Evolutionary conservation across 2,113 vertebrate genomes (phyloP), one percentile per base, ranked within the genome.

Genomic region (Mirza zaza): DNA sequence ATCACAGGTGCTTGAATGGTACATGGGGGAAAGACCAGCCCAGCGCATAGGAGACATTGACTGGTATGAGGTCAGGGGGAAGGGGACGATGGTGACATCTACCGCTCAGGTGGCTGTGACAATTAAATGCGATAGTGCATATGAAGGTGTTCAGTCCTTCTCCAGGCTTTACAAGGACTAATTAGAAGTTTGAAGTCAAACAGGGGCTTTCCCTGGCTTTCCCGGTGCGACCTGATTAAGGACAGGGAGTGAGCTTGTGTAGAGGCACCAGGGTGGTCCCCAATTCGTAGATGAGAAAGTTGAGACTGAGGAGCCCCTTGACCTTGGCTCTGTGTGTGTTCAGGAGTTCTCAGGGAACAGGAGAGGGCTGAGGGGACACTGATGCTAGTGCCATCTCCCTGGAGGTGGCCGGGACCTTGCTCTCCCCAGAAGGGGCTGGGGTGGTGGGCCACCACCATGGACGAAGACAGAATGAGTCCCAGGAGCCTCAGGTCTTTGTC

Each of bases 21-120:
- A 12, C 1, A 14, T 18, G 77, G n/a, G 9, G 12, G 27, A 52
- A 59, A 73, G 34, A 45, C 10, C 18, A 32, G 73, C 45, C 52
- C 27, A 18, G 52, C 39, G 13, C 7, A 1, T 0, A 1, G 61
- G 34, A 85, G 20, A 4, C 4, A 13, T 17, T n/a, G 15, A 8
- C 9, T 21, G 4, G 23, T 4, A 6, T 6, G 21, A 8, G 2
- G 29, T 14, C 10, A 27, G 59, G 4, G 17, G 52, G n/a, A 65
- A 61, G 85, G 29, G 15, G 18, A 4, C 2, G 73, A 17, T 12
- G 10, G 20, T 42, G 5, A 20, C 0, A 29, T 1, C 39, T 15
- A 34, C 20, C 4, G 55, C 59, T 87, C 75, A 36, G 61, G 20
- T 11, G 23, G 29, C 45, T 27, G 10, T 3, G 29, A 59, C 50